phyloP scores from a whole-genome alignment of 2,888 invertebrate species.

The Sminthurinus aureus region DNA sequence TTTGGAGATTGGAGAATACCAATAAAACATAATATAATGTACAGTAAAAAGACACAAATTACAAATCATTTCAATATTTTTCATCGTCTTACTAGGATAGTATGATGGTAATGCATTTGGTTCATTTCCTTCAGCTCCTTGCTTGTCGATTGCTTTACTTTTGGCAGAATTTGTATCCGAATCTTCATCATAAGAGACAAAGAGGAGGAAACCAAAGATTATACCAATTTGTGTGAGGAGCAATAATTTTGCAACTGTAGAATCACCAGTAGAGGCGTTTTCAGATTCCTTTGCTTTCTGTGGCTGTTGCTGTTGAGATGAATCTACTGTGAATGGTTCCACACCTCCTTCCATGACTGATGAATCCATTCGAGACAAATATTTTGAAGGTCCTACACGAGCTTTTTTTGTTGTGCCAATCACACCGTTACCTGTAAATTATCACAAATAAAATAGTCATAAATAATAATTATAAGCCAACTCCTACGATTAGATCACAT shows the following conservation, averaged over 20 bases:
- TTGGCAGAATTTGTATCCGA: conserved; percentile 30
- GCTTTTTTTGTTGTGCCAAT: too few species aligned
- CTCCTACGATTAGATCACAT: too few species aligned
- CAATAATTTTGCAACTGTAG: conserved; percentile 32
- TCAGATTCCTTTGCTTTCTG: background rate
- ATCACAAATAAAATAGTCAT: too few species aligned
- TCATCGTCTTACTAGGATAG: conserved; percentile 46
- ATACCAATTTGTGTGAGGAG: conserved; percentile 43
- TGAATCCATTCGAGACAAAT: too few species aligned
- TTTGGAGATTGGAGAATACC: too few species aligned
- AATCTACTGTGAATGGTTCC: too few species aligned
- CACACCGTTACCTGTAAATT: too few species aligned
- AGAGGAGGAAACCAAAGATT: conserved; percentile 50
- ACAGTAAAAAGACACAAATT: background rate
- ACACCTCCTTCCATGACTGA: too few species aligned
- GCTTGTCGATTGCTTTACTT: background rate
- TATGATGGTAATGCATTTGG: conserved; percentile 32
- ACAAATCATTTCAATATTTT: background rate
- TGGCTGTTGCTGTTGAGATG: background rate
- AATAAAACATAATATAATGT: background rate
- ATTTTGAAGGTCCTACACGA: too few species aligned
- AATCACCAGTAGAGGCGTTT: background rate
- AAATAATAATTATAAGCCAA: too few species aligned
- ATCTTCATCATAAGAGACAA: conserved; percentile 48
- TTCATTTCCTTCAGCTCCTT: background rate